phyloP scores from a whole-genome alignment of 2,797 vertebrate species.

The Pseudochaenichthys georgianus region DNA sequence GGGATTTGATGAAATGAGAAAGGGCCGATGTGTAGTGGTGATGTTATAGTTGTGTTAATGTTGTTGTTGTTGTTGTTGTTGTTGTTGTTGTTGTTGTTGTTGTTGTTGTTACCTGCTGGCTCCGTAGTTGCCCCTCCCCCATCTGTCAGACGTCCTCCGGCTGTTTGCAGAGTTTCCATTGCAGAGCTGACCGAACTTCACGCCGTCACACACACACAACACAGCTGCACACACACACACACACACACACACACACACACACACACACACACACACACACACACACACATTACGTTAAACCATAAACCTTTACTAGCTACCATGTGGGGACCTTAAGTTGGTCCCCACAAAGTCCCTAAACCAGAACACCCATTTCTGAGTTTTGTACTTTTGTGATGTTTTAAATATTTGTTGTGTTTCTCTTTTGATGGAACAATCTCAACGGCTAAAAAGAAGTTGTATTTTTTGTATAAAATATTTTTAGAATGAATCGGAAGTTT shows the following conservation, averaged over 20 bases:
- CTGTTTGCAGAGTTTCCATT: conserved; percentile 69
- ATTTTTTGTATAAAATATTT: neutral
- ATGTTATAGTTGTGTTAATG: neutral
- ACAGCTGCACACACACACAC: conserved; percentile 41
- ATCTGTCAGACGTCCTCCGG: conserved; percentile 47
- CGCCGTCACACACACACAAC: conserved; percentile 56
- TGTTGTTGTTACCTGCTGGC: conserved; percentile 67
- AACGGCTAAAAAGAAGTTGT: too few species aligned
- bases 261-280: conserved; percentile 25
- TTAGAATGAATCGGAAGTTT: neutral
- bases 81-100: neutral
- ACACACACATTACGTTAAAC: neutral
- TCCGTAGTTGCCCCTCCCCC: conserved; percentile 75
- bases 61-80: too few species aligned
- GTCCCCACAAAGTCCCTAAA: neutral
- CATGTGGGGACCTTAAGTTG: neutral
- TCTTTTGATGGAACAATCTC: too few species aligned
- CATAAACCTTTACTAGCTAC: neutral
- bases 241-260: conserved; percentile 53
- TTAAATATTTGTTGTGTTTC: too few species aligned
- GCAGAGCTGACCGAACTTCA: conserved; percentile 79
- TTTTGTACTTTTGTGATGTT: too few species aligned
- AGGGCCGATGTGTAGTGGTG: too few species aligned
- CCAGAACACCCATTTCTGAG: too few species aligned
- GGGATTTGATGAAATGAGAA: too few species aligned